Base-by-base conservation (phyloP, 1,140 invertebrate genomes). In the Cepaea nemoralis region DNA sequence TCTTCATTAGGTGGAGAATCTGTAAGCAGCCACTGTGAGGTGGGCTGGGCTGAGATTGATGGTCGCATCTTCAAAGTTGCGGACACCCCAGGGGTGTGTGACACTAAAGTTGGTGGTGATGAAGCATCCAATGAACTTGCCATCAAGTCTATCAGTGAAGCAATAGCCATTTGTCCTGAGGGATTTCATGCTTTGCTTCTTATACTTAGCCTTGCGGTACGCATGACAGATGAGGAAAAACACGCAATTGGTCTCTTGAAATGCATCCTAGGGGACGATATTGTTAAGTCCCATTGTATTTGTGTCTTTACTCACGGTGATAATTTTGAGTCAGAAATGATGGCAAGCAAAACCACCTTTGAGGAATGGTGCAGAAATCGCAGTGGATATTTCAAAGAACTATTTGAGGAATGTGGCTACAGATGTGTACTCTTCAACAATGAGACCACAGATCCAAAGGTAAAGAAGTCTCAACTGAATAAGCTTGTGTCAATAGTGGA, bases 21-120 rank as follows among this genome's bases (percentile, higher is more conserved):
- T 27, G 74, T 48, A 1, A 82, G 74, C 14, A 50, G n/a, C 0
- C 6, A 66, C 27, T 37, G 19, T 45, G n/a, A 0, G 8, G 55
- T 66, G 10, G 74, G 42, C 0, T 70, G 59, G 39, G 42, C 42
- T 27, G 37, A 37, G 12, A 71, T 66, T 31, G 42, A 77, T 59
- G 74, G 73, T 19, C 66, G 40, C 59, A 39, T 24, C 12, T 48
- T 82, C 33, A 69, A 82, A 71, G 81, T 81, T 8, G 37, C 66
- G 8, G 81, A 82, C 31, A 82, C 66, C 22, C 81, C 81, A n/a
- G 81, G 81, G 1, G 74, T 82, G 0, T 82, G 74, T 70, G 81
- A 82, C 50, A 82, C 81, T 1, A 48, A 55, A 35, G 2, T 24
- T 22, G 33, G 40, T 8, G 31, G 19, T 24, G 77, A 70, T 3